These are phyloP conservation scores for Zenarchopterus dispar DNA, from an alignment of 2,797 vertebrate species.

Conservation along the genomic window DNA sequence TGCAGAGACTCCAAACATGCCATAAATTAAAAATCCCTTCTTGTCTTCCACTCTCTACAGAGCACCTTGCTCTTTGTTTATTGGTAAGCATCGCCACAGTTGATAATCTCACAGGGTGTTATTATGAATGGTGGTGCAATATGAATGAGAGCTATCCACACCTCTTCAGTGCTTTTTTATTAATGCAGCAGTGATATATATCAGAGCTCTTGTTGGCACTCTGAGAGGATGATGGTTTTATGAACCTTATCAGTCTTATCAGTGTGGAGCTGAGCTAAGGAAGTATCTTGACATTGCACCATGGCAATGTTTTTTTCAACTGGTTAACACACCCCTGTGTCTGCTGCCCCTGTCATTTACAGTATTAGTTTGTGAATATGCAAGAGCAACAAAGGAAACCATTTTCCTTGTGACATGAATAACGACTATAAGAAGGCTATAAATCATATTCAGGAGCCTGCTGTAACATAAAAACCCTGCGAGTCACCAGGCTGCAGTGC, in stretches of 20 bases:
- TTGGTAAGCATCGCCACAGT: conserved; percentile 1
- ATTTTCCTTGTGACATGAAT: conserved; percentile 6
- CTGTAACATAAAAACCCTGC: neutral
- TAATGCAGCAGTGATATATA: conserved; percentile 29
- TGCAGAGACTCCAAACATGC: too few relatives aligned
- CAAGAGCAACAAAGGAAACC: conserved; percentile 16
- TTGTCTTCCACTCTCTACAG: too few relatives aligned
- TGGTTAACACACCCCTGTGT: conserved; percentile 36
- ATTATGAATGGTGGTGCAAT: conserved; percentile 8
- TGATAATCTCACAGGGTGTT: neutral
- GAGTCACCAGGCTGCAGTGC: neutral
- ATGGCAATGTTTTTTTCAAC: conserved; percentile 14
- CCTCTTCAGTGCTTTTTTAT: conserved; percentile 5
- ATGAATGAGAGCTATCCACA: conserved; percentile 48
- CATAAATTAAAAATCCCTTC: too few relatives aligned
- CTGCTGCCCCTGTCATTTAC: conserved; percentile 14
- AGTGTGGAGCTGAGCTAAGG: conserved; percentile 22
- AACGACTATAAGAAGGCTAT: conserved; percentile 1
- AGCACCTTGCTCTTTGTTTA: conserved; percentile 12
- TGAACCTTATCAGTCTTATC: conserved; percentile 55
- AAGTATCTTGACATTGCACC: conserved; percentile 40
- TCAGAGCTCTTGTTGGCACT: conserved; percentile 14
- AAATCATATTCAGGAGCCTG: conserved; percentile 27
- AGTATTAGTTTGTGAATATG: conserved; percentile 15
- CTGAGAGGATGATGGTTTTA: conserved; percentile 33